Base-by-base conservation (phyloP, 1,140 invertebrate genomes). In the Drosophila repletoides region DNA sequence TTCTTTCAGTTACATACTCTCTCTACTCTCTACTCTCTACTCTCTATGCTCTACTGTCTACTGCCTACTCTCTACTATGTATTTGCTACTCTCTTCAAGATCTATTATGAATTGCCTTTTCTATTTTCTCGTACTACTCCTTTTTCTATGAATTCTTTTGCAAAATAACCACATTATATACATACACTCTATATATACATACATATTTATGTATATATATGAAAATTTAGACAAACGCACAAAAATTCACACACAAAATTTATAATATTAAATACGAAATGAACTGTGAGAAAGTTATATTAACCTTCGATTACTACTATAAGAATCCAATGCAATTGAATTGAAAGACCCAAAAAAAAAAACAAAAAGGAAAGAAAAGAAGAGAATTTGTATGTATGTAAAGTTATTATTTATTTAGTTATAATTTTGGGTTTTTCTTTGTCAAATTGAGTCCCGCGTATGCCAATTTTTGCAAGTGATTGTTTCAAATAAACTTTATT, bases 371-470 rank as follows among this genome's bases (percentile, higher is more conserved):
- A 52, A 28, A 26, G 15, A 10, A 12, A 40, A 28, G 5, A 31
- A 48, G 29, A 19, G 9, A 76, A 73, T 24, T 76, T 86, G 80
- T 86, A 86, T 86, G 80, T 86, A 86, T 86, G 80, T 86, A 86
- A 86, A 70, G 65, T 71, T 73, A 59, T 71, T 10, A 46, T 63
- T 63, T 56, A 40, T 22, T 68, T 51, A 29, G 52, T 55, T 77
- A 60, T 12, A 60, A 56, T 64, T 80, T 64, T n/a, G n/a, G n/a
- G n/a, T n/a, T n/a, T n/a, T n/a, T n/a, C n/a, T n/a, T n/a, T n/a
- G n/a, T n/a, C n/a, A n/a, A n/a, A n/a, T n/a, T n/a, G n/a, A n/a
- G n/a, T n/a, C n/a, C n/a, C n/a, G n/a, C n/a, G n/a, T n/a, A n/a
- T n/a, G n/a, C n/a, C n/a, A n/a, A n/a, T n/a, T n/a, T n/a, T 41